Evolutionary conservation across 2,113 vertebrate species (phyloP), one percentile per base, ranked within the genome.

Genomic region (Megaceryle torquata): DNA sequence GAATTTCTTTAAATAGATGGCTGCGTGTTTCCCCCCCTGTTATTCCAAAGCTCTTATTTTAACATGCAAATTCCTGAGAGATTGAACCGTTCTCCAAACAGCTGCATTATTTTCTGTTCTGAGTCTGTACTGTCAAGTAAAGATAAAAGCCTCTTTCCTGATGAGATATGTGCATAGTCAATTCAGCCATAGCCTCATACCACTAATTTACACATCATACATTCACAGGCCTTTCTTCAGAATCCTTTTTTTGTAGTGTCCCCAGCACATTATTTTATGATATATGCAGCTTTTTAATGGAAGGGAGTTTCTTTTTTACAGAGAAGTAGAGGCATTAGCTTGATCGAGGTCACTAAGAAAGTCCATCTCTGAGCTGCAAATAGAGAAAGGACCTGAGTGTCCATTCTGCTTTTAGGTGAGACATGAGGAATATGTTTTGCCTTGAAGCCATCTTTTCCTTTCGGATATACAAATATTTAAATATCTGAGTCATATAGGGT

Each of bases 341-440:
- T 82, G 69, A 97, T 96, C 97, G 97, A 97, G 80, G 93, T 69
- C 97, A 91, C 28, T 78, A 3, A 48, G 26, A n/a, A 89, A 90
- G 48, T 81, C 53, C n/a, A 72, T 61, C 86, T 89, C 54, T 85
- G 46, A 74, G 43, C 21, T 69, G 39, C 35, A 88, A 86, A 43
- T 1, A 57, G 54, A 84, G 46, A 8, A 21, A 64, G 65, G 39
- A 69, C 43, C 11, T 50, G 25, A 8, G 3, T 68, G 13, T 46
- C 46, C 1, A 0, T 76, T 91, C 60, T 81, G 56, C 29, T 89
- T 89, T 85, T 44, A 87, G 0, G 1, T 15, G 14, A 80, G n/a
- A 82, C 26, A 63, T 13, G 8, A 63, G 82, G 43, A 71, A 70
- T 78, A 48, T 51, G 13, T 44, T 74, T 64, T 56, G 39, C 28